Evolutionary conservation across 2,888 invertebrate genomes (phyloP).

Genomic region (Rotaria sp.): DNA sequence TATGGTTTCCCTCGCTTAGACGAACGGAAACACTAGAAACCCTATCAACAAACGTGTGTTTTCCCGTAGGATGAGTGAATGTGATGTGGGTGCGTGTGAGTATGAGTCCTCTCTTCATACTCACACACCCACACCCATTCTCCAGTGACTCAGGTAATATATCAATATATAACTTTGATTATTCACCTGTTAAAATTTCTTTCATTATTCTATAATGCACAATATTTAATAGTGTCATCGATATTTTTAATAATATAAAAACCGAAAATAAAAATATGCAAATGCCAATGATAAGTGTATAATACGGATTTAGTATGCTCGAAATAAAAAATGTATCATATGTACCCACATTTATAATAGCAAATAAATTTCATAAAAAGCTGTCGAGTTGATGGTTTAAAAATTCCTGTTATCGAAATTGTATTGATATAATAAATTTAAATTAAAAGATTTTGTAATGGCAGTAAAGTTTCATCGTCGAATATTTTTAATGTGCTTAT

Average conservation of each 20-base stretch:
- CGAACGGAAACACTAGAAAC: too few species aligned
- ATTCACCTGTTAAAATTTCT: neutral
- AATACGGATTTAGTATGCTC: neutral
- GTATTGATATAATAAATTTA: neutral
- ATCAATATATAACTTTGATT: too few species aligned
- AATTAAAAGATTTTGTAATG: neutral
- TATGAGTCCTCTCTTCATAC: too few species aligned
- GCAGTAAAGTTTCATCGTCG: too few species aligned
- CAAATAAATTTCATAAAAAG: neutral
- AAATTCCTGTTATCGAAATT: neutral
- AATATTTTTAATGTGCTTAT: too few species aligned
- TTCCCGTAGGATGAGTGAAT: too few species aligned
- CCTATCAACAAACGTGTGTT: too few species aligned
- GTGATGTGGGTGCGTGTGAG: too few species aligned
- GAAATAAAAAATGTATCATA: neutral
- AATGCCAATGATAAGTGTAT: neutral
- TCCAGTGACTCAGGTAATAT: too few species aligned
- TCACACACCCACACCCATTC: too few species aligned
- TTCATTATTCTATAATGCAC: neutral
- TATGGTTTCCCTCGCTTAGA: too few species aligned
- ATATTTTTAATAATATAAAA: neutral
- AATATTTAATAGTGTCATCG: neutral
- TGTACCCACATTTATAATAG: neutral
- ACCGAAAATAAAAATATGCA: neutral
- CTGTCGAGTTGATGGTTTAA: neutral